Evolutionary conservation across 1,140 invertebrate species (phyloP).

Genomic region (Drosophila nigrodunni): DNA sequence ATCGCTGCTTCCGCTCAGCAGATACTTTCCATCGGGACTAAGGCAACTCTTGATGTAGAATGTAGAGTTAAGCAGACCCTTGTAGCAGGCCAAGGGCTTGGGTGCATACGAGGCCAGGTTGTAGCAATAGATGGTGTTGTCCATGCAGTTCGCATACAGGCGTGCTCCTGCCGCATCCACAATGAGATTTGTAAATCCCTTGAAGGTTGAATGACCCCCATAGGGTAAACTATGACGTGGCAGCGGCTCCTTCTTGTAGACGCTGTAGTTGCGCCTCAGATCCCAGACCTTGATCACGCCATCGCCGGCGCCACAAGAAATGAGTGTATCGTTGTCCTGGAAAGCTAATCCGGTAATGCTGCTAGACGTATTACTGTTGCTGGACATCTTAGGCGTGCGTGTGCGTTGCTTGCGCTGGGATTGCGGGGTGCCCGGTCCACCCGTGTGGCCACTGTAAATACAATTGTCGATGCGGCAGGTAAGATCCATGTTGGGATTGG

Average conservation of each 20-base stretch:
- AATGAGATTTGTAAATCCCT: slow-evolving; percentile 92
- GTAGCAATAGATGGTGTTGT: slow-evolving; percentile 93
- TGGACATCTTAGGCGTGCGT: slow-evolving; percentile 76
- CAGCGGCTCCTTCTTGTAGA: slow-evolving; percentile 88
- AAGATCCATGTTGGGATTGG: slow-evolving; percentile 84
- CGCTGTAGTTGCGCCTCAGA: slow-evolving; percentile 91
- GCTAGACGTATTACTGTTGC: slow-evolving; percentile 80
- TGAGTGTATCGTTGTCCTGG: slow-evolving; percentile 89
- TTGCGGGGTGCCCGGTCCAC: slow-evolving; percentile 85
- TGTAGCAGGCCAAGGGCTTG: slow-evolving; percentile 87
- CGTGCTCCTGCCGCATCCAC: slow-evolving; percentile 88
- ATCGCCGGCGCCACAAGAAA: slow-evolving; percentile 93
- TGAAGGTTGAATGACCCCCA: slow-evolving; percentile 88
- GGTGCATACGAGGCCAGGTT: slow-evolving; percentile 90
- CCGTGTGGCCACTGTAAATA: slow-evolving; percentile 87
- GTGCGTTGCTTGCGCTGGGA: slow-evolving; percentile 84
- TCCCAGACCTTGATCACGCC: slow-evolving; percentile 95
- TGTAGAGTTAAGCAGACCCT: slow-evolving; percentile 90
- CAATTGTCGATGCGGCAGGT: slow-evolving; percentile 87
- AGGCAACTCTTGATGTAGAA: slow-evolving; percentile 94
- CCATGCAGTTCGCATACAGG: slow-evolving; percentile 94
- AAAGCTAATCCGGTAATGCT: slow-evolving; percentile 93
- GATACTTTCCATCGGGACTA: slow-evolving; percentile 91
- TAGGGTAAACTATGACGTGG: slow-evolving; percentile 90
- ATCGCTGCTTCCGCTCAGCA: slow-evolving; percentile 94